Base-by-base conservation (phyloP, 2,113 vertebrate species). In the Triplophysa rosa region DNA sequence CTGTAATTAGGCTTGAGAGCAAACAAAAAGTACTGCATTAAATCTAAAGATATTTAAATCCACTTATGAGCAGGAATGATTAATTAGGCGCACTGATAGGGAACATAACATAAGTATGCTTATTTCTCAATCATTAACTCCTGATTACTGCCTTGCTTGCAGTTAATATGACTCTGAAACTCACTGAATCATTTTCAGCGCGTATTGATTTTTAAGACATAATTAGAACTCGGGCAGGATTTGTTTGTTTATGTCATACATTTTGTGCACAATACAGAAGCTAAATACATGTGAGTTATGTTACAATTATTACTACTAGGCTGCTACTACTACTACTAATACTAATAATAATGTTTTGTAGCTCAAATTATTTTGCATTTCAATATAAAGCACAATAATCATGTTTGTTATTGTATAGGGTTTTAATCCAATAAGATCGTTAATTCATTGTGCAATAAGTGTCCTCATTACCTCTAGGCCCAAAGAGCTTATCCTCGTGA, bases 391-490 rank as follows among this genome's bases (percentile, higher is more conserved):
- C 42, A 24, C 17, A 16, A 14, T 9, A 40, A 12, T 26, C 19
- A 21, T 71, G 74, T 81, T 64, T 72, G 29, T 49, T 45, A 89
- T 87, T 80, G 2, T 68, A 13, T 59, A 68, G 67, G 62, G 78
- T 84, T 79, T 80, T 84, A 87, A 86, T 81, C 84, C 71, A 72
- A 71, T 81, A 67, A 76, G 58, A 52, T 63, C 62, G 42, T 76
- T 79, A 59, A 62, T 65, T 83, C 82, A 84, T 87, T 78, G 85
- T 82, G 80, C 78, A 62, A 70, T 61, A 42, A 54, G 67, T 78
- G 84, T 83, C 86, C 84, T 89, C 89, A 87, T 90, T 80, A 89
- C 79, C 69, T 87, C 63, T 87, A 86, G 90, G 79, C 84, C 86
- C 82, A 87, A 87, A 87, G 56, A 71, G 67, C 73, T 92, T 88